These are phyloP conservation scores for Drosophila ohnishii DNA, from an alignment of 1,140 invertebrate genomes.

Conservation along the genomic window DNA sequence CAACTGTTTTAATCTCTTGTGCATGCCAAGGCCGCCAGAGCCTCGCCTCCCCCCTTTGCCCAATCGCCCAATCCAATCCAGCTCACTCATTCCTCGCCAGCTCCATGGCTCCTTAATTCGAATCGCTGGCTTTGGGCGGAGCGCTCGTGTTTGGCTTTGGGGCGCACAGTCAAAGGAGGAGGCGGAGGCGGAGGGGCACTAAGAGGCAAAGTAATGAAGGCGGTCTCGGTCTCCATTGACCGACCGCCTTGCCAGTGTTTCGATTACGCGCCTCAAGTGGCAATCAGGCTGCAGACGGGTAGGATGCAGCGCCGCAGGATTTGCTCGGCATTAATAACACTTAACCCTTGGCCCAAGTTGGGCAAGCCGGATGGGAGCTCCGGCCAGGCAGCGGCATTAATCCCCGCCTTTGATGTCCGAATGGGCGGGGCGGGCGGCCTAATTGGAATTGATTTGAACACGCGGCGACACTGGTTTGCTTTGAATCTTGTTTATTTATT, in stretches of 20 bases:
- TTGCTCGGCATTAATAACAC: conserved; percentile 66
- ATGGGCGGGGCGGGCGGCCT: background rate
- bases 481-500: conserved; percentile 70
- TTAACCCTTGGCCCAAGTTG: conserved; percentile 48
- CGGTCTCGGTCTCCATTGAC: conserved; percentile 45
- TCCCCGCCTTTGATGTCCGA: conserved; percentile 31
- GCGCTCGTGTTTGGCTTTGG: conserved; percentile 35
- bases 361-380: conserved; percentile 10
- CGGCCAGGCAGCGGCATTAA: conserved; percentile 28
- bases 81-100: background rate
- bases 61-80: background rate
- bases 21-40: conserved; percentile 39
- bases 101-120: conserved; percentile 32
- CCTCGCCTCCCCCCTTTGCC: background rate
- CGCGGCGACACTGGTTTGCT: background rate
- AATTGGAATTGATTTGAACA: conserved; percentile 56
- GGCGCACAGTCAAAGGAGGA: conserved; percentile 14
- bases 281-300: conserved; percentile 47
- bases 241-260: conserved; percentile 67
- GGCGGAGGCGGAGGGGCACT: background rate
- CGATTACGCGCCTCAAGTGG: conserved; percentile 60
- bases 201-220: conserved; percentile 63
- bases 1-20: conserved; percentile 60
- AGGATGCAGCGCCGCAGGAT: conserved; percentile 37
- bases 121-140: conserved; percentile 32